These are phyloP conservation scores for Heterocephalus glaber DNA, from an alignment of 2,113 vertebrate genomes.

Conservation along the genomic window DNA sequence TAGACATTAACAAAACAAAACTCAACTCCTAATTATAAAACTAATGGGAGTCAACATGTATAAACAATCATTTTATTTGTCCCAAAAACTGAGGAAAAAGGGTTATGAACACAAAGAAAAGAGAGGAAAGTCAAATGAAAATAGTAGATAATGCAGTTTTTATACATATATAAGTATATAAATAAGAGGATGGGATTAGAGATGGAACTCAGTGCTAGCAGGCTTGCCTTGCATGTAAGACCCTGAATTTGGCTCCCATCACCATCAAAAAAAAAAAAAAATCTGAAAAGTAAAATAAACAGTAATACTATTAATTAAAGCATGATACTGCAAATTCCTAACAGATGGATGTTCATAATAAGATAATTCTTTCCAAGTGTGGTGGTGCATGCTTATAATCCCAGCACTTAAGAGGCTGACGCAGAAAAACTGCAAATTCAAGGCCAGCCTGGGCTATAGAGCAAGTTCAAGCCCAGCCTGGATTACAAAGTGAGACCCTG, in stretches of 20 bases:
- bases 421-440: background rate
- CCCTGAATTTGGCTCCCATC: background rate
- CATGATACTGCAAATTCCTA: background rate
- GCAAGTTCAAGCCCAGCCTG: background rate
- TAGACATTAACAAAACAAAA: constrained; percentile 41
- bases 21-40: constrained; percentile 39
- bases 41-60: background rate
- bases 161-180: background rate
- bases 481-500: background rate
- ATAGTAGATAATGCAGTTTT: background rate
- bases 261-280: background rate
- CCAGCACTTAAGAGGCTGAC: background rate
- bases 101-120: background rate
- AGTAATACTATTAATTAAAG: background rate
- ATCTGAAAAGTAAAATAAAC: constrained; percentile 53
- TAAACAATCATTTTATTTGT: background rate
- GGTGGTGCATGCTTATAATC: background rate
- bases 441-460: background rate
- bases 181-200: background rate
- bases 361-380: background rate
- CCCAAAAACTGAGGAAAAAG: background rate
- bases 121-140: constrained; percentile 34
- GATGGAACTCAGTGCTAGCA: background rate
- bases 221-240: background rate
- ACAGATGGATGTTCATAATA: background rate